Conservation (phyloP, 2,888 invertebrate species). For the Drosophila affinis region DNA sequence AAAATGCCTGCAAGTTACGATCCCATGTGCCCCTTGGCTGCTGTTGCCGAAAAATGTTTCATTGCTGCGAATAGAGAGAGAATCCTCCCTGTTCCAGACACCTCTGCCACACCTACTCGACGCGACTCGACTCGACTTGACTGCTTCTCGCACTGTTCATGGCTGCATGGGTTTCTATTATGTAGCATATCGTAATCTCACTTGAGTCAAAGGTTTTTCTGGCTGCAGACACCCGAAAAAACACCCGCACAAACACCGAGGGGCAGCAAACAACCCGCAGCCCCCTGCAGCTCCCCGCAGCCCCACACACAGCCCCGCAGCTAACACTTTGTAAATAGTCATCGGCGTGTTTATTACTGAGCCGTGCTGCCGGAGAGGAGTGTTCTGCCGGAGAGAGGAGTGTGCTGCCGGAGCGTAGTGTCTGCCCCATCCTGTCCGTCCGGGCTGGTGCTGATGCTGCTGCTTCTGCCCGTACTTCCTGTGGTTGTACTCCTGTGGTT, state of each 20-base stretch:
- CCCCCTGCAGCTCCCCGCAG: no score
- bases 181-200: constrained; percentile 78
- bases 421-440: constrained; percentile 28
- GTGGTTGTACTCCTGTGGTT: constrained; percentile 30
- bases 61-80: constrained; percentile 50
- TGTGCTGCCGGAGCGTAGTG: constrained; percentile 23
- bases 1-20: constrained; percentile 77
- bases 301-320: constrained; percentile 1
- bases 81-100: constrained; percentile 47
- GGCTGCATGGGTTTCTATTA: constrained; percentile 66
- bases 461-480: no score
- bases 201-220: constrained; percentile 74
- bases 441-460: not conserved
- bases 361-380: constrained; percentile 27
- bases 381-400: constrained; percentile 17
- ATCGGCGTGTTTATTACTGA: constrained; percentile 69
- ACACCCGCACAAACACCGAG: constrained; percentile 19
- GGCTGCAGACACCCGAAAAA: constrained; percentile 40
- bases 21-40: constrained; percentile 54
- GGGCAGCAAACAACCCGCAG: not conserved
- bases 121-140: constrained; percentile 3
- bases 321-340: constrained; percentile 65
- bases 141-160: constrained; percentile 32
- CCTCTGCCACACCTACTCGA: constrained; percentile 43
- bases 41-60: constrained; percentile 76